Evolutionary conservation across 1,140 invertebrate species (phyloP).

Genomic region (Ephestia elutella): DNA sequence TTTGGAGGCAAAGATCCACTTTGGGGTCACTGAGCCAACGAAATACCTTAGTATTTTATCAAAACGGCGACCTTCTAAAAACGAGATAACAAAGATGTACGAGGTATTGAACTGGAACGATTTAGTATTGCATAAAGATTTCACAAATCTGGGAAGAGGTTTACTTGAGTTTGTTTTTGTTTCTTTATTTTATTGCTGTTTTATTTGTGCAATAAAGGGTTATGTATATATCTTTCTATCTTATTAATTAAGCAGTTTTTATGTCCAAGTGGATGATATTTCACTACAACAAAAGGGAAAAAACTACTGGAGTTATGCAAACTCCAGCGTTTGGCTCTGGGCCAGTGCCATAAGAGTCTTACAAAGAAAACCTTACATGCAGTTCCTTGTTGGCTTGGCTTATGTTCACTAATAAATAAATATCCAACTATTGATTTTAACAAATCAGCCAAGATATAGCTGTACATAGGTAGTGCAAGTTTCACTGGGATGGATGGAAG

Average conservation of each 20-base stretch:
- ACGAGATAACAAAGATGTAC: too few species aligned
- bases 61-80: too few species aligned
- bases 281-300: background rate
- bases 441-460: background rate
- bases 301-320: background rate
- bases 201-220: too few species aligned
- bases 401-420: background rate
- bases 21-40: too few species aligned
- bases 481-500: too few species aligned
- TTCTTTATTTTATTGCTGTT: too few species aligned
- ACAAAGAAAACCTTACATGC: background rate
- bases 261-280: background rate
- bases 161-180: too few species aligned
- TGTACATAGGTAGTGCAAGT: too few species aligned
- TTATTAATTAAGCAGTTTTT: background rate
- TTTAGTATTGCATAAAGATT: too few species aligned
- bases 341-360: background rate
- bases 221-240: too few species aligned
- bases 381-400: background rate
- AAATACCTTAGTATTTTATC: background rate
- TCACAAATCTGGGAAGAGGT: too few species aligned
- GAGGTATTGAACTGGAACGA: too few species aligned
- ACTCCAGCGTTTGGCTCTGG: background rate
- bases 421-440: slow-evolving; percentile 5
- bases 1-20: slow-evolving; percentile 6